Conservation (phyloP, 2,113 vertebrate species). For the Indicator maculatus region DNA sequence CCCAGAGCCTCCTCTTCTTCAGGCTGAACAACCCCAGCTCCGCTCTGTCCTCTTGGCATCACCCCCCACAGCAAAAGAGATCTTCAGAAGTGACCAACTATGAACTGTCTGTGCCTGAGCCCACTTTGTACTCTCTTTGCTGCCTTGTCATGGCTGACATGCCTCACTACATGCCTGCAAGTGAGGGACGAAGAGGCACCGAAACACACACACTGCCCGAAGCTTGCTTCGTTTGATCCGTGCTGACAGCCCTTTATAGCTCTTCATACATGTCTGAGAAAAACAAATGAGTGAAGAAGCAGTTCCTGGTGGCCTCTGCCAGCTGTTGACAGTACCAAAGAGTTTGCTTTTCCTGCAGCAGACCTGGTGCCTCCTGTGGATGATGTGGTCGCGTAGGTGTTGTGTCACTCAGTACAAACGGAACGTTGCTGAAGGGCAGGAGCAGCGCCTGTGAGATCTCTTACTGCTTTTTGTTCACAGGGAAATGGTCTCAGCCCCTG, state of each 20-base stretch:
- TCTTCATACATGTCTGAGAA: conserved; percentile 52
- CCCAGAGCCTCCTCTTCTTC: no score
- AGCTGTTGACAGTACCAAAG: conserved; percentile 51
- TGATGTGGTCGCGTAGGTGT: conserved; percentile 25
- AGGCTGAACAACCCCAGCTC: neutral
- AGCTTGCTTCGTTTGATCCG: conserved; percentile 15
- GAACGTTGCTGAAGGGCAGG: conserved; percentile 58
- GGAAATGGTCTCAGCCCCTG: conserved; percentile 29
- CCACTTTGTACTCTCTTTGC: neutral
- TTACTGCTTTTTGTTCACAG: conserved; percentile 60
- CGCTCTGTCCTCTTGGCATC: neutral
- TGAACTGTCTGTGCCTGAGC: neutral
- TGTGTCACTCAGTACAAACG: conserved; percentile 56
- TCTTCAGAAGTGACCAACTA: neutral
- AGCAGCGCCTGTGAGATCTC: conserved; percentile 68
- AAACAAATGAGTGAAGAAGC: conserved; percentile 63
- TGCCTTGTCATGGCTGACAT: neutral
- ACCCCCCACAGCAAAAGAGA: neutral
- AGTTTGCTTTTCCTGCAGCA: conserved; percentile 43
- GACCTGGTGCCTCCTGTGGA: conserved; percentile 35
- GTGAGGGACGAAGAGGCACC: neutral
- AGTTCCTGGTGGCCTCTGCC: conserved; percentile 60
- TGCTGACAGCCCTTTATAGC: conserved; percentile 38
- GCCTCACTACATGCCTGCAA: neutral
- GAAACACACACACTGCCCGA: neutral